phyloP scores from a whole-genome alignment of 2,113 vertebrate genomes.

The Acanthisitta chloris region DNA sequence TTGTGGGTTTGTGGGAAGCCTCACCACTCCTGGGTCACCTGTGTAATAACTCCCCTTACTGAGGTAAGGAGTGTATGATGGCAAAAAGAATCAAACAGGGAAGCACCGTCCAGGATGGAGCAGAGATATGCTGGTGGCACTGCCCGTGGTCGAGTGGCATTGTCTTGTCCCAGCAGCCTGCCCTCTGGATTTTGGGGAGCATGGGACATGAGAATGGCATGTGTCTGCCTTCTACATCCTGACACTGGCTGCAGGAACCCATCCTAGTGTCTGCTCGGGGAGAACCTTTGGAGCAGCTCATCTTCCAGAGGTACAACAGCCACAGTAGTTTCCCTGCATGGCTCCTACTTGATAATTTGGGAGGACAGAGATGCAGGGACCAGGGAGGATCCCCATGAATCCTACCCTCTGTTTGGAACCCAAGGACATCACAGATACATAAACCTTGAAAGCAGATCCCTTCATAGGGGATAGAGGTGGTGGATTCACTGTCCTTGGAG shows the following conservation, averaged over 20 bases:
- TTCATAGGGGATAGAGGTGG: no score
- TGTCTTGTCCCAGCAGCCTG: neutral
- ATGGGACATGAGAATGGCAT: fast-evolving
- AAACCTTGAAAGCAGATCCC: neutral
- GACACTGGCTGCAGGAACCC: neutral
- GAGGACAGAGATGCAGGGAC: neutral
- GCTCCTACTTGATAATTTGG: neutral
- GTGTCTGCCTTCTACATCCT: neutral
- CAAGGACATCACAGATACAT: neutral
- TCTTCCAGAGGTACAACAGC: neutral
- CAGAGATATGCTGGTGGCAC: fast-evolving
- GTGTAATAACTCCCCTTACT: neutral
- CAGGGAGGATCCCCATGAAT: neutral
- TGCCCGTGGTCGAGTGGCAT: fast-evolving
- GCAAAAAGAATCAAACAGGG: neutral
- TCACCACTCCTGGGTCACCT: neutral
- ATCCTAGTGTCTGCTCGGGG: neutral
- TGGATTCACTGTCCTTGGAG: no score
- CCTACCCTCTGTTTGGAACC: neutral
- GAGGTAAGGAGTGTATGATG: neutral
- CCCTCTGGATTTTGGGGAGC: neutral
- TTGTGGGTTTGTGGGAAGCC: neutral
- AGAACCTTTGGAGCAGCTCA: neutral
- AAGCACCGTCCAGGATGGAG: fast-evolving
- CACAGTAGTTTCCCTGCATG: neutral